A percentile compares a stretch with the other conserved stretches of the same genome.
Evolutionary conservation across 1,140 invertebrate genomes (phyloP).

Genomic region (Physella acuta): DNA sequence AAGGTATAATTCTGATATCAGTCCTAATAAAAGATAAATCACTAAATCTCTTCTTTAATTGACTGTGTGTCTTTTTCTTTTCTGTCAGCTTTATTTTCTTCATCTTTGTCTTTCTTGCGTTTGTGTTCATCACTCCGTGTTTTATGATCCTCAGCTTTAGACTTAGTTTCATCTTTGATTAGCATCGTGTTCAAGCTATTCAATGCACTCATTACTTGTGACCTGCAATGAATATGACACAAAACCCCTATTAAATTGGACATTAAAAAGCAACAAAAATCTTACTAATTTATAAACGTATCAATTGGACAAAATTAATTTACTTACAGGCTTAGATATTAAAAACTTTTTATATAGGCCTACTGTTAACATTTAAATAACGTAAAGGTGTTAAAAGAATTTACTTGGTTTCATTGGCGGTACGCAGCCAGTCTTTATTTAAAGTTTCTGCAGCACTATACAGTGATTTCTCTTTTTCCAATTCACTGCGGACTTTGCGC

Average conservation of each 20-base stretch:
- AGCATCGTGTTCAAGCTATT: conserved; percentile 32
- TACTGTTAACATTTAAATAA: too few relatives aligned
- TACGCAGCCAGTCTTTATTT: conserved; percentile 37
- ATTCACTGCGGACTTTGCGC: conserved; percentile 21
- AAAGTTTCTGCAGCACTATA: conserved; percentile 33
- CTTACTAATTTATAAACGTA: too few relatives aligned
- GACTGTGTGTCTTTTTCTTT: not conserved
- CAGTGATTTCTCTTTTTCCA: conserved; percentile 34
- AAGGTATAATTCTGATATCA: too few relatives aligned
- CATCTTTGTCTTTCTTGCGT: not conserved
- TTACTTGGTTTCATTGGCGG: conserved; percentile 7
- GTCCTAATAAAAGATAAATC: too few relatives aligned
- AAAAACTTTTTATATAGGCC: too few relatives aligned
- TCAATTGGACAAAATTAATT: too few relatives aligned
- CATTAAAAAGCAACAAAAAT: too few relatives aligned
- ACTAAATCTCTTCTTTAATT: too few relatives aligned
- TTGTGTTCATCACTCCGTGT: conserved; percentile 7
- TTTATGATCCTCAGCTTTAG: not conserved
- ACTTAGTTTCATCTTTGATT: conserved; percentile 25
- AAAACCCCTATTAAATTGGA: too few relatives aligned
- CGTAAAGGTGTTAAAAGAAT: too few relatives aligned
- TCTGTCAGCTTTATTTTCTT: not conserved
- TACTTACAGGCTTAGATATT: too few relatives aligned
- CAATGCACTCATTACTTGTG: conserved; percentile 36
- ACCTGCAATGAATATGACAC: conserved; percentile 15